phyloP scores from a whole-genome alignment of 2,888 invertebrate species.

The Trichopoda pennipes region DNA sequence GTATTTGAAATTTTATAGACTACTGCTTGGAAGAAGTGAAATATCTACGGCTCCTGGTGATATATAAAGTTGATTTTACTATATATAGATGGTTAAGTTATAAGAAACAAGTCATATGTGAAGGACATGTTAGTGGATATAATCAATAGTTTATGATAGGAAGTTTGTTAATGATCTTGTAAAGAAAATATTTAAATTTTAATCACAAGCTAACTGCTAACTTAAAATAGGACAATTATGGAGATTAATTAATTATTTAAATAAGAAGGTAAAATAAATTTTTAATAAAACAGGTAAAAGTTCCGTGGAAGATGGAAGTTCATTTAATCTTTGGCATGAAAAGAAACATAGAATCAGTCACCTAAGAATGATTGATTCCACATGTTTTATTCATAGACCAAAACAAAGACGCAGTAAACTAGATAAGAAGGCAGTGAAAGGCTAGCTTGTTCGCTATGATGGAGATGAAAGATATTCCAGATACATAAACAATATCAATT shows the following conservation, averaged over 20 bases:
- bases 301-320: constrained; percentile 35
- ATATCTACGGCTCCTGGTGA: constrained; percentile 37
- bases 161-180: neutral
- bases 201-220: constrained; percentile 11
- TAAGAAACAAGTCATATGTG: neutral
- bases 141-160: neutral
- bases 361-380: constrained; percentile 48
- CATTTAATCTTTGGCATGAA: constrained; percentile 55
- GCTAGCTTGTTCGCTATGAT: constrained; percentile 44
- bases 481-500: neutral
- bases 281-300: constrained; percentile 49
- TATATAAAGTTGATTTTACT: constrained; percentile 36
- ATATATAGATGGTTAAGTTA: neutral
- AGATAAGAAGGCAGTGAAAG: too few species aligned
- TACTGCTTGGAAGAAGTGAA: constrained; percentile 35
- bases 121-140: neutral
- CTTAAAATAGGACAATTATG: constrained; percentile 12
- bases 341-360: constrained; percentile 46
- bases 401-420: too few species aligned
- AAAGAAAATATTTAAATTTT: constrained; percentile 8
- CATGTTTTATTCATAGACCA: too few species aligned
- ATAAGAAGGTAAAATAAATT: constrained; percentile 36
- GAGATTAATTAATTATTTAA: constrained; percentile 52
- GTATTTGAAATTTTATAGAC: constrained; percentile 33
- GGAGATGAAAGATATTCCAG: constrained; percentile 2